These are phyloP conservation scores for Hemiprocne comata DNA, from an alignment of 2,113 vertebrate species.

Conservation along the genomic window DNA sequence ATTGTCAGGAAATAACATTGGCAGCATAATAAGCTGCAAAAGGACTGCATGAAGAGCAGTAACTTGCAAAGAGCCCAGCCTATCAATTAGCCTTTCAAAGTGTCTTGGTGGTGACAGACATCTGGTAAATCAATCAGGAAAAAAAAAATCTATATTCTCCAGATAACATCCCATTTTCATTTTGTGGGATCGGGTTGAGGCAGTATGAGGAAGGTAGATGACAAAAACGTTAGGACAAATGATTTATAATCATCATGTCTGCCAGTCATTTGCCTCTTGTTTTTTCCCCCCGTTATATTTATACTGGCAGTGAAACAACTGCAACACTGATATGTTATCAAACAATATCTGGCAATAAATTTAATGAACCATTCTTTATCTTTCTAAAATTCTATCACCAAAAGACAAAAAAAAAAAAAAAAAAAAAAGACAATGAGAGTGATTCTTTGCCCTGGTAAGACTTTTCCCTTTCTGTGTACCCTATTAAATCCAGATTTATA, in stretches of 20 bases:
- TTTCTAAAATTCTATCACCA: not conserved
- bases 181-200: not conserved
- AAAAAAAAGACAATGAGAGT: not conserved
- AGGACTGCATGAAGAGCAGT: slow-evolving; percentile 18
- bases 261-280: not conserved
- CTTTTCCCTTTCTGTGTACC: not conserved
- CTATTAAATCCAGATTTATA: not conserved
- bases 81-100: slow-evolving; percentile 30
- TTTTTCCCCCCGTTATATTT: accelerated
- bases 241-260: not conserved
- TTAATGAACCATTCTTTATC: not conserved
- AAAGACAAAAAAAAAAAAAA: not conserved
- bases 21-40: slow-evolving; percentile 33
- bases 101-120: not conserved
- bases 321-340: not conserved
- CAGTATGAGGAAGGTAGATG: not conserved
- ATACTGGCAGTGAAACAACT: not conserved
- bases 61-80: slow-evolving; percentile 12
- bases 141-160: not conserved
- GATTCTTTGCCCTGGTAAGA: not conserved
- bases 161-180: slow-evolving; percentile 12
- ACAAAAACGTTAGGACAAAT: not conserved
- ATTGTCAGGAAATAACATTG: slow-evolving; percentile 14
- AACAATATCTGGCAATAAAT: not conserved
- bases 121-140: slow-evolving; percentile 30